A percentile compares a stretch with the other conserved stretches of the same genome.
Evolutionary conservation across 2,888 invertebrate species (phyloP).

Genomic region (Dromius quadrimaculatus): DNA sequence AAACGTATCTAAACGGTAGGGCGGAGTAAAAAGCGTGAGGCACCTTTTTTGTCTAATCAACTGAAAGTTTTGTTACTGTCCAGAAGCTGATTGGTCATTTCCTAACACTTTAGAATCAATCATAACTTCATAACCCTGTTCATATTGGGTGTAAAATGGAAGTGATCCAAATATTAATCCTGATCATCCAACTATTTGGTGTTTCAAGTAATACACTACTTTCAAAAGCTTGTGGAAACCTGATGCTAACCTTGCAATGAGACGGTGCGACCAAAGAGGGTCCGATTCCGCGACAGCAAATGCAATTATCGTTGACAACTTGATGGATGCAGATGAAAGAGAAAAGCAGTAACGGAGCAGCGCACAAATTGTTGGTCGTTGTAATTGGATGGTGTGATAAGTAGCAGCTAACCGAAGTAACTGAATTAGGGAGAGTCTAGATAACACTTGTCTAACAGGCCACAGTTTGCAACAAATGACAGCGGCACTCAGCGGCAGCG

Average conservation of each 20-base stretch:
- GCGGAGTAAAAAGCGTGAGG: too few species aligned
- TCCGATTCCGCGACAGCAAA: background rate
- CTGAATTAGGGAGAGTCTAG: slow-evolving; percentile 41
- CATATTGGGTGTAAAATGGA: too few species aligned
- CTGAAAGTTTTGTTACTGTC: too few species aligned
- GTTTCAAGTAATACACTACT: too few species aligned
- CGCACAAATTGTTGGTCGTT: slow-evolving; percentile 48
- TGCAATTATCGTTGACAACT: slow-evolving; percentile 30
- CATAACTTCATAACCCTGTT: too few species aligned
- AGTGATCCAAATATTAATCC: too few species aligned
- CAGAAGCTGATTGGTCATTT: too few species aligned
- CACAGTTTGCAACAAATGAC: slow-evolving; percentile 25
- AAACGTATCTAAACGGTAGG: too few species aligned
- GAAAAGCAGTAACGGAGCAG: slow-evolving; percentile 36
- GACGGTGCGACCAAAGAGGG: background rate
- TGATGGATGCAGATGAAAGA: slow-evolving; percentile 51
- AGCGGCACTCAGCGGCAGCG: background rate
- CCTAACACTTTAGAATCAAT: too few species aligned
- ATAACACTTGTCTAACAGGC: slow-evolving; percentile 39
- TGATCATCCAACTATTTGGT: too few species aligned
- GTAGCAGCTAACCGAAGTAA: slow-evolving; percentile 47
- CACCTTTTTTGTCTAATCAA: too few species aligned
- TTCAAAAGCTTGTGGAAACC: background rate
- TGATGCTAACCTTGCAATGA: background rate
- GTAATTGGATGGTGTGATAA: slow-evolving; percentile 53